Conservation (phyloP, 2,797 vertebrate genomes). For the Poeciliopsis gracilis region DNA sequence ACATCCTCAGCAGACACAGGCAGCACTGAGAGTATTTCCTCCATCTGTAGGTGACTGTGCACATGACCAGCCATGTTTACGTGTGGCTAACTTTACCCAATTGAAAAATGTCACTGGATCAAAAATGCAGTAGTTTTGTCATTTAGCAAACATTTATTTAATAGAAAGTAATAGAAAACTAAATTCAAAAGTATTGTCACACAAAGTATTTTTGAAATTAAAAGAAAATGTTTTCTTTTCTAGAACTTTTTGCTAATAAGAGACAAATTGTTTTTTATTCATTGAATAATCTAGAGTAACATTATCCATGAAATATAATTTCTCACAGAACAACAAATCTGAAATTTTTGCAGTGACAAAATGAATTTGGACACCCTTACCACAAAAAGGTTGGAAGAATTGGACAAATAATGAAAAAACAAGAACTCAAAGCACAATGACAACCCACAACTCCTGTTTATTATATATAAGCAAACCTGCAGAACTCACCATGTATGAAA, state of each 20-base stretch:
- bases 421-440: background rate
- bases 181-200: constrained; percentile 19
- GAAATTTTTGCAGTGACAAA: background rate
- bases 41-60: constrained; percentile 64
- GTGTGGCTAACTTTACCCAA: background rate
- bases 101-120: constrained; percentile 18
- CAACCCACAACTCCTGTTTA: background rate
- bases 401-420: background rate
- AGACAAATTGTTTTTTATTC: too few species aligned
- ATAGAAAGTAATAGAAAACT: too few species aligned
- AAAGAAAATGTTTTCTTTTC: background rate
- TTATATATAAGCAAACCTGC: background rate
- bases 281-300: too few species aligned
- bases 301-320: too few species aligned
- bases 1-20: constrained; percentile 83
- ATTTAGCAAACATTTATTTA: too few species aligned
- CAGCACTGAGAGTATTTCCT: constrained; percentile 79
- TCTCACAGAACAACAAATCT: too few species aligned
- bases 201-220: constrained; percentile 5
- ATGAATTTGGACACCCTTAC: background rate
- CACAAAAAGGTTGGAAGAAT: background rate
- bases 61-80: background rate
- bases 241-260: too few species aligned
- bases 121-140: constrained; percentile 25
- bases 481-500: background rate